These are phyloP conservation scores for Conus canariensis DNA, from an alignment of 2,888 invertebrate genomes.

Conservation along the genomic window DNA sequence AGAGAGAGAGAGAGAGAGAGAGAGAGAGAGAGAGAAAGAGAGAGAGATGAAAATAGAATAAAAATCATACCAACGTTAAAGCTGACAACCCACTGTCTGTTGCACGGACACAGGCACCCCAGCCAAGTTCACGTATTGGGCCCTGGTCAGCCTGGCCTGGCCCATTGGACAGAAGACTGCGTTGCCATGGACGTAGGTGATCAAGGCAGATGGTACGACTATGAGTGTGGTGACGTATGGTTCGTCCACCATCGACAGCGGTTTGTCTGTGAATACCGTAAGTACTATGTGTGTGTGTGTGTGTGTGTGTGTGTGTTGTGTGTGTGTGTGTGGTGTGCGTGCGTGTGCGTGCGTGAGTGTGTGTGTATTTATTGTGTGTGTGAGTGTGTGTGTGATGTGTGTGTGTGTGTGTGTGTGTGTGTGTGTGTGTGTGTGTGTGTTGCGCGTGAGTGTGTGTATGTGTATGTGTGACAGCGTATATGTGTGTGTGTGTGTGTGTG, in stretches of 20 bases:
- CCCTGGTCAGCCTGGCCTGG: constrained; percentile 16
- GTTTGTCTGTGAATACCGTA: constrained; percentile 14
- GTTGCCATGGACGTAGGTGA: constrained; percentile 13
- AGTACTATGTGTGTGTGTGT: not conserved
- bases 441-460: no score
- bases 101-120: not conserved
- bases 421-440: no score
- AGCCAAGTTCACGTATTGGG: constrained; percentile 31
- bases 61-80: not conserved
- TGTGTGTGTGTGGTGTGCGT: not conserved
- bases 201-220: constrained; percentile 33
- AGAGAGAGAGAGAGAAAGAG: not conserved
- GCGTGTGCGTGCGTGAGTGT: no score
- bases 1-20: not conserved
- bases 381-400: no score
- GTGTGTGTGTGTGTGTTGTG: not conserved
- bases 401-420: no score
- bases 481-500: no score
- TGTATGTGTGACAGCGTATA: no score
- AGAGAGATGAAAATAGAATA: not conserved
- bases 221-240: not conserved
- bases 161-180: constrained; percentile 5
- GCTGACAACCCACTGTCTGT: no score
- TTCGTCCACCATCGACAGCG: not conserved
- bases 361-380: no score